Conservation (phyloP, 2,113 vertebrate species). For the Percina caprodes region DNA sequence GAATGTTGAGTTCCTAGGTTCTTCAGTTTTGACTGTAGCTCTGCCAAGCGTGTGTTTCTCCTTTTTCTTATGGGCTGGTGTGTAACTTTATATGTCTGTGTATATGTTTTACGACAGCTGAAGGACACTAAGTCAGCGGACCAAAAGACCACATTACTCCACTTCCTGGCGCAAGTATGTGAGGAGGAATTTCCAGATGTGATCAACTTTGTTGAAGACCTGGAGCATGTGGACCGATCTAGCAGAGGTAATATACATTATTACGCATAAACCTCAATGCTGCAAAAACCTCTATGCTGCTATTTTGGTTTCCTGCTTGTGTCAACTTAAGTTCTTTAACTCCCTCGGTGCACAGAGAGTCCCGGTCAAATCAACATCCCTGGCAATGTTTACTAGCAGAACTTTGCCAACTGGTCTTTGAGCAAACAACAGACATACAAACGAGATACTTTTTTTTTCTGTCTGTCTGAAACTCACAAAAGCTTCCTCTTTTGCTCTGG, state of each 20-base stretch:
- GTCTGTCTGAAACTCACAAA: not conserved
- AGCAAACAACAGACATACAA: conserved; percentile 11
- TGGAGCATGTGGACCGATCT: conserved; percentile 93
- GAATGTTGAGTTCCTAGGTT: not conserved
- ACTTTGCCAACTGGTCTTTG: conserved; percentile 11
- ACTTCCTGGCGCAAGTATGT: conserved; percentile 93
- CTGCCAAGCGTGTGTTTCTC: not conserved
- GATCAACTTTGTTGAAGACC: conserved; percentile 90
- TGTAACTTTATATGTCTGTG: not conserved
- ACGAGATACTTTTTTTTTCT: conserved; percentile 5
- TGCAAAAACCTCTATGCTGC: conserved; percentile 25
- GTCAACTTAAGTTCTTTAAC: conserved; percentile 35
- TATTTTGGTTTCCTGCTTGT: conserved; percentile 53
- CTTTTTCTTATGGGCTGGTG: not conserved
- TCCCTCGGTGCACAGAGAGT: not conserved
- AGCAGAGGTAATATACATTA: conserved; percentile 86
- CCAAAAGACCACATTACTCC: conserved; percentile 94
- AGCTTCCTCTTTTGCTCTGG: not conserved
- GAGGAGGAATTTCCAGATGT: conserved; percentile 92
- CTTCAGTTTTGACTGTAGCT: not conserved
- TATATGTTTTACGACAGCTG: conserved; percentile 80
- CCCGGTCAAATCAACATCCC: conserved; percentile 28
- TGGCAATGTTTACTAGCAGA: conserved; percentile 19
- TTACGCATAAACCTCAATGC: not conserved
- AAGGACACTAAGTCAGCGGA: conserved; percentile 96